phyloP scores from a whole-genome alignment of 92 coral and sea anemone genomes.

The Parazoanthus swiftii region DNA sequence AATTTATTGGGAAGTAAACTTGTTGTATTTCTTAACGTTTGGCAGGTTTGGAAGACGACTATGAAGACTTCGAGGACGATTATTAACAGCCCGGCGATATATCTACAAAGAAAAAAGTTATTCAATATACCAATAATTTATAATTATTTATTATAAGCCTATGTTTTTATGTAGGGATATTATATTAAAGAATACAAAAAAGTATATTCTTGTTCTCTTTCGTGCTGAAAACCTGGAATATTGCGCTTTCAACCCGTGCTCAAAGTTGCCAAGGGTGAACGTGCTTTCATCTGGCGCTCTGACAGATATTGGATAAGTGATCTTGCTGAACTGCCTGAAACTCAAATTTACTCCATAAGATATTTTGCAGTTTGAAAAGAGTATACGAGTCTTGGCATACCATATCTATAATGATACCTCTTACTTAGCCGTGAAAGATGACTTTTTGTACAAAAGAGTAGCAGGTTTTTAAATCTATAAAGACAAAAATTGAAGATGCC shows the following conservation, averaged over 20 bases:
- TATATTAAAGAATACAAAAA: neutral
- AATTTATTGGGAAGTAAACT: neutral
- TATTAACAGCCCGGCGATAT: slow-evolving; percentile 38
- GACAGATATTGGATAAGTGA: too few relatives aligned
- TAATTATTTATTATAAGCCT: slow-evolving; percentile 2
- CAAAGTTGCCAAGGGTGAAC: neutral
- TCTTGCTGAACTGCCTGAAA: too few relatives aligned
- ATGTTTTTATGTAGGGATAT: neutral
- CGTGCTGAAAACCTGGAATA: neutral
- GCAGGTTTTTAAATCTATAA: too few relatives aligned
- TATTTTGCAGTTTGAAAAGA: too few relatives aligned
- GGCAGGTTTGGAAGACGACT: slow-evolving; percentile 79
- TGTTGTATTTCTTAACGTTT: slow-evolving; percentile 13
- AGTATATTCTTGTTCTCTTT: too few relatives aligned
- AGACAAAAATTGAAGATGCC: too few relatives aligned
- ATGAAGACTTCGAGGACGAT: slow-evolving; percentile 80
- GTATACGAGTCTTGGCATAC: too few relatives aligned
- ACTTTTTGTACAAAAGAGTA: too few relatives aligned
- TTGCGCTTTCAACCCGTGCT: neutral
- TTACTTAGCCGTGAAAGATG: too few relatives aligned
- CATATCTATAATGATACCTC: too few relatives aligned
- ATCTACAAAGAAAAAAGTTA: neutral
- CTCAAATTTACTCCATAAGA: too few relatives aligned
- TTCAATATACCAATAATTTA: neutral
- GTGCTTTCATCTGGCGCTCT: neutral